phyloP scores from a whole-genome alignment of 2,888 invertebrate genomes.

The Hyposoter dolosus region DNA sequence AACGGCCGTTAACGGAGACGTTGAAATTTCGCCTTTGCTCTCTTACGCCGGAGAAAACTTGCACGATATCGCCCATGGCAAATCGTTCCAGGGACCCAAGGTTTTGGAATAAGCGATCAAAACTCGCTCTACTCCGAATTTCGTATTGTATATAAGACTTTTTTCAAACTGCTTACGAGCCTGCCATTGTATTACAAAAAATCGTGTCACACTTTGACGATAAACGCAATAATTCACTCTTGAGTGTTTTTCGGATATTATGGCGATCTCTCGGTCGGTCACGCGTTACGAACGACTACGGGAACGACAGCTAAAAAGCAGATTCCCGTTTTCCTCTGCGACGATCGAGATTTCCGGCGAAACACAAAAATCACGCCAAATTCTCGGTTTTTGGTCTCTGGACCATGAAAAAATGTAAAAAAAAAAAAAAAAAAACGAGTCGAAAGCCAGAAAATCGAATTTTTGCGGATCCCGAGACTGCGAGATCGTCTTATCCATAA shows the following conservation, averaged over 20 bases:
- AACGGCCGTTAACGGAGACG: conserved; percentile 87
- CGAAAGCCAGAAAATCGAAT: no score
- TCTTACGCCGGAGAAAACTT: conserved; percentile 97
- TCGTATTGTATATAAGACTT: conserved; percentile 22
- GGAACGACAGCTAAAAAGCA: no score
- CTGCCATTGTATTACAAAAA: conserved; percentile 37
- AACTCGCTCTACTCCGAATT: background rate
- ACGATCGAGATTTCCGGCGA: background rate
- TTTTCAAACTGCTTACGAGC: conserved; percentile 36
- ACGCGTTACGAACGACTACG: background rate
- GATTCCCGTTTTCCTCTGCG: background rate
- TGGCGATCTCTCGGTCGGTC: background rate
- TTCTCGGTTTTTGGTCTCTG: no score
- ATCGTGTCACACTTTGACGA: conserved; percentile 47
- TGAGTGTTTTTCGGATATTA: conserved; percentile 24
- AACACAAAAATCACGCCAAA: background rate
- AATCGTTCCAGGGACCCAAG: conserved; percentile 88
- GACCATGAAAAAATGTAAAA: no score
- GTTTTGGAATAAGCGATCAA: conserved; percentile 69
- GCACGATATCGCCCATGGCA: conserved; percentile 88
- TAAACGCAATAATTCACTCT: conserved; percentile 59
- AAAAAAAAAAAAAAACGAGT: no score
- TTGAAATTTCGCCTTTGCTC: conserved; percentile 96
- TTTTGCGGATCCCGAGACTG: background rate
- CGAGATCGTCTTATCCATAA: background rate